A percentile compares a stretch with the other conserved stretches of the same genome.
phyloP scores from a whole-genome alignment of 2,797 vertebrate genomes.

The Malacoraja senta region DNA sequence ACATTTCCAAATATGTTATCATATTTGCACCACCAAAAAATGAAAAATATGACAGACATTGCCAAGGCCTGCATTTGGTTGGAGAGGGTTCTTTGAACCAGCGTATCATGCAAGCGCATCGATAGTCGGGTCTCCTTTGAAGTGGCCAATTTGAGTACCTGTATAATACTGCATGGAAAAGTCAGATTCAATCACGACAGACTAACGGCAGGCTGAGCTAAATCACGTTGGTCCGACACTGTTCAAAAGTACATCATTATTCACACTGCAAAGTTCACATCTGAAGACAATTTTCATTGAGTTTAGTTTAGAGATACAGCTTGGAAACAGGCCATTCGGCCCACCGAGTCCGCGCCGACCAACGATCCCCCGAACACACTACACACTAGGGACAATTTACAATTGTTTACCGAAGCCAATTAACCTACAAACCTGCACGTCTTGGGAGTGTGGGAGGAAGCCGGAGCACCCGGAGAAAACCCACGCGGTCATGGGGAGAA shows the following conservation, averaged over 20 bases:
- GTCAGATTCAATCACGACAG: not conserved
- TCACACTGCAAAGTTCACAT: not conserved
- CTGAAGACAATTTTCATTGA: not conserved
- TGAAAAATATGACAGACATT: not conserved
- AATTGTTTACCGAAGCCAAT: too few relatives aligned
- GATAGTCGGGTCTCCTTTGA: not conserved
- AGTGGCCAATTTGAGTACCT: not conserved
- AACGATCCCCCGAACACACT: too few relatives aligned
- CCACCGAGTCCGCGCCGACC: too few relatives aligned
- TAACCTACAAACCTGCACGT: too few relatives aligned
- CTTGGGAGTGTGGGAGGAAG: too few relatives aligned
- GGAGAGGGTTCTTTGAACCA: not conserved
- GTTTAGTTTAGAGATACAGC: too few relatives aligned
- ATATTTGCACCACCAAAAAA: not conserved
- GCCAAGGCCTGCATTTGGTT: not conserved
- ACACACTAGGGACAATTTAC: too few relatives aligned
- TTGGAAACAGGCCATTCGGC: too few relatives aligned
- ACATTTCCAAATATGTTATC: not conserved
- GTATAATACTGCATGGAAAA: not conserved
- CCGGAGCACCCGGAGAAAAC: too few relatives aligned
- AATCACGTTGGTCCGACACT: not conserved
- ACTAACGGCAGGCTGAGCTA: not conserved
- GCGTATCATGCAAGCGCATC: not conserved
- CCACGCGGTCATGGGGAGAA: too few relatives aligned
- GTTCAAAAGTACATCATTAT: not conserved